Evolutionary conservation across 2,797 vertebrate species (phyloP).

Genomic region (Rachycentron canadum): DNA sequence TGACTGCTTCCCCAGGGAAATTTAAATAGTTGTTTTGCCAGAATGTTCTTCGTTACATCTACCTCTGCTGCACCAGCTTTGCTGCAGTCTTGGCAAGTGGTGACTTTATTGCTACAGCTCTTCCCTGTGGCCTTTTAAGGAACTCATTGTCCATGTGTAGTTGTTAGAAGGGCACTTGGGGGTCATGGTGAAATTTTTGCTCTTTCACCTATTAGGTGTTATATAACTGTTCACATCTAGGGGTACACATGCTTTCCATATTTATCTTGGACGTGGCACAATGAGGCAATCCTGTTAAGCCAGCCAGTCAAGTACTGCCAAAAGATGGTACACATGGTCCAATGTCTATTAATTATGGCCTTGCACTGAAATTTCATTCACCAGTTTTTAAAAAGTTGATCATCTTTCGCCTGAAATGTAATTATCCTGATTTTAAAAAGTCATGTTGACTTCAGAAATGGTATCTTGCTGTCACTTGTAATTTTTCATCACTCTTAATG

Average conservation of each 20-base stretch:
- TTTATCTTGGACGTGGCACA: conserved; percentile 48
- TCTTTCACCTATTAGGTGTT: conserved; percentile 57
- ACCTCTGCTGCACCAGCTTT: conserved; percentile 56
- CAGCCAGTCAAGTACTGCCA: background rate
- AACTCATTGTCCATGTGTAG: conserved; percentile 38
- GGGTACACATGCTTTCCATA: conserved; percentile 29
- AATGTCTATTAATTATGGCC: background rate
- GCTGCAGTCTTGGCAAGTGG: conserved; percentile 81
- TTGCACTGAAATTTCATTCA: background rate
- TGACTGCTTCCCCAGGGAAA: conserved; percentile 49
- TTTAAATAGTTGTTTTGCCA: conserved; percentile 49
- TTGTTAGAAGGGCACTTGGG: conserved; percentile 27
- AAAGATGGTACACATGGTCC: background rate
- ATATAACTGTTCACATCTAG: conserved; percentile 46
- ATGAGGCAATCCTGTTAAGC: conserved; percentile 30
- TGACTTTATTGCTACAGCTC: conserved; percentile 52
- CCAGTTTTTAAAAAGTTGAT: conserved; percentile 13
- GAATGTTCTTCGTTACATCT: conserved; percentile 50
- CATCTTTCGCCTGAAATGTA: background rate
- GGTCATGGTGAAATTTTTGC: conserved; percentile 59
- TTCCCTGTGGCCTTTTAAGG: conserved; percentile 56
- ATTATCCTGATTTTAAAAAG: background rate
- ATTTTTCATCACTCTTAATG: background rate
- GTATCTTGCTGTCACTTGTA: background rate
- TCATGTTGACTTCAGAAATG: background rate